phyloP scores from a whole-genome alignment of 2,888 invertebrate species.

The Plusia festucae region DNA sequence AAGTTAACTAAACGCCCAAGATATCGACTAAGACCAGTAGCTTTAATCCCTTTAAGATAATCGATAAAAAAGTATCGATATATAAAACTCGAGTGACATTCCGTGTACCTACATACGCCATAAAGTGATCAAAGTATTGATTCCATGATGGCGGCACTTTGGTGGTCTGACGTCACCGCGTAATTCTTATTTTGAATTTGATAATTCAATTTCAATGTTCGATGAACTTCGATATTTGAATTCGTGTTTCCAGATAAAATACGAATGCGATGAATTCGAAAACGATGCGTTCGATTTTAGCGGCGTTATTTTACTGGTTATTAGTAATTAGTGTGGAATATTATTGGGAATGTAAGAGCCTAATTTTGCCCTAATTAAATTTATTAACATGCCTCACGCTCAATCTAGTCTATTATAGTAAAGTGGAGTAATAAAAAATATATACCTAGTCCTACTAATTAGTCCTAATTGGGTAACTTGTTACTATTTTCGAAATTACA shows the following conservation, averaged over 20 bases:
- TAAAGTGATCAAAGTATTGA: slow-evolving; percentile 67
- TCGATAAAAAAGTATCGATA: slow-evolving; percentile 60
- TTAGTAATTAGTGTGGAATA: not conserved
- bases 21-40: slow-evolving; percentile 77
- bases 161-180: slow-evolving; percentile 68
- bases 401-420: not conserved
- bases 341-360: not conserved
- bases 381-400: not conserved
- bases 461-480: slow-evolving; percentile 41
- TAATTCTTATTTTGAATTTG: slow-evolving; percentile 55
- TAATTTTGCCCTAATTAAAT: not conserved
- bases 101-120: slow-evolving; percentile 74
- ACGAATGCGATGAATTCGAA: slow-evolving; percentile 24
- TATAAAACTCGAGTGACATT: slow-evolving; percentile 80
- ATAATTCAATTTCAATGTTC: slow-evolving; percentile 56
- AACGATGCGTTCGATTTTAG: slow-evolving; percentile 16
- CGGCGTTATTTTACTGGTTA: not conserved
- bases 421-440: not conserved
- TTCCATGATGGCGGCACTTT: slow-evolving; percentile 59
- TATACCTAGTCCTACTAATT: slow-evolving; percentile 24
- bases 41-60: slow-evolving; percentile 82
- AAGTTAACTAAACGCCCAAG: slow-evolving; percentile 40
- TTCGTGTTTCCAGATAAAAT: slow-evolving; percentile 17
- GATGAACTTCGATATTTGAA: slow-evolving; percentile 45
- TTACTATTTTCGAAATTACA: slow-evolving; percentile 43